A percentile compares a stretch with the other conserved stretches of the same genome.
Evolutionary conservation across 2,888 invertebrate genomes (phyloP).

Genomic region (Apeira syringaria): DNA sequence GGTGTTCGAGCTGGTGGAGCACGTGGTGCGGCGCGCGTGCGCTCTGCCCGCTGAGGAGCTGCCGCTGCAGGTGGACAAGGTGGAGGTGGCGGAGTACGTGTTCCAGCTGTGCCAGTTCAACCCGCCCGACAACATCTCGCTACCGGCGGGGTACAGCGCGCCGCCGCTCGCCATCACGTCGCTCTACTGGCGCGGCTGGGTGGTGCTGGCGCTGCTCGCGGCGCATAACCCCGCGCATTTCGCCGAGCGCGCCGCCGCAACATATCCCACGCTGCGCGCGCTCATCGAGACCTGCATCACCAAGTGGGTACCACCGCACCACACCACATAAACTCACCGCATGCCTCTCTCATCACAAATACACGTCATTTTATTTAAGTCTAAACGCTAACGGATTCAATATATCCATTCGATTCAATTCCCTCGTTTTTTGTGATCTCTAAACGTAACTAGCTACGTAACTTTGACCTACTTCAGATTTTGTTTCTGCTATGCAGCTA

Average conservation of each 20-base stretch:
- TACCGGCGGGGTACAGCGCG: slow-evolving; percentile 93
- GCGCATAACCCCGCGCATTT: slow-evolving; percentile 96
- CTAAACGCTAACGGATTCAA: too few species aligned
- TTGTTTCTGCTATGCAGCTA: too few species aligned
- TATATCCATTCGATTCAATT: too few species aligned
- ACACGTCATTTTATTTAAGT: too few species aligned
- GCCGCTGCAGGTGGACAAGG: slow-evolving; percentile 89
- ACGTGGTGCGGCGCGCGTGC: slow-evolving; percentile 93
- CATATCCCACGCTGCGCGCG: slow-evolving; percentile 94
- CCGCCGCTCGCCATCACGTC: slow-evolving; percentile 96
- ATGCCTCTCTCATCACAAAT: too few species aligned
- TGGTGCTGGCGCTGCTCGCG: slow-evolving; percentile 89
- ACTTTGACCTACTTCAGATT: too few species aligned
- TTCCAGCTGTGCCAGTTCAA: slow-evolving; percentile 96
- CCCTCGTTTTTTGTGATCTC: too few species aligned
- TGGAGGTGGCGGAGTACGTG: slow-evolving; percentile 94
- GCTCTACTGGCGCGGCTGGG: slow-evolving; percentile 97
- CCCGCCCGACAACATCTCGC: slow-evolving; percentile 95
- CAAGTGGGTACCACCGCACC: slow-evolving; percentile 83
- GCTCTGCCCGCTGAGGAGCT: slow-evolving; percentile 89
- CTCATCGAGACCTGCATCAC: slow-evolving; percentile 99
- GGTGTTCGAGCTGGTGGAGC: slow-evolving; percentile 93
- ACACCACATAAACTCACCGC: too few species aligned
- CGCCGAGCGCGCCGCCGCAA: slow-evolving; percentile 93
- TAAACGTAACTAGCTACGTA: too few species aligned